phyloP scores from a whole-genome alignment of 2,888 invertebrate species.

The Cerceris rybyensis region DNA sequence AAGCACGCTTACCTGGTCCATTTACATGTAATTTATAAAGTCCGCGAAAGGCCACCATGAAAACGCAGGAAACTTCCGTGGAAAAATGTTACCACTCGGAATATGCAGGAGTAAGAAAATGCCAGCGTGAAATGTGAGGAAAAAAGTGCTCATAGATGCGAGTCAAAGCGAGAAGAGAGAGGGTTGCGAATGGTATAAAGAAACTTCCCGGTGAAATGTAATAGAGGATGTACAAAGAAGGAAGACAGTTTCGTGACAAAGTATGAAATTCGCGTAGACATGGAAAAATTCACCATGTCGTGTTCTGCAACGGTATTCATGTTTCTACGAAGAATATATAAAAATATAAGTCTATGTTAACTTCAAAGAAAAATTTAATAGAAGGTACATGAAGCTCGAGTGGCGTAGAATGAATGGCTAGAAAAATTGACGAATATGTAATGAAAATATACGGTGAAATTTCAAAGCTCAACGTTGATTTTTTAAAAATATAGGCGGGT shows the following conservation, averaged over 20 bases:
- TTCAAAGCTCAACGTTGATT: too few species aligned
- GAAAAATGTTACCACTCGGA: constrained; percentile 15
- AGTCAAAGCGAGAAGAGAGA: not conserved
- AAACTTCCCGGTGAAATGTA: constrained; percentile 29
- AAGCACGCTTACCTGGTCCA: constrained; percentile 9
- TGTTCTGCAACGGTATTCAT: too few species aligned
- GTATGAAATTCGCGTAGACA: constrained; percentile 7
- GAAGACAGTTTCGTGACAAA: constrained; percentile 10
- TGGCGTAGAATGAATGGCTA: too few species aligned
- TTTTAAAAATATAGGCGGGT: too few species aligned
- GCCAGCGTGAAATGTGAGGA: not conserved
- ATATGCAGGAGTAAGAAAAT: not conserved
- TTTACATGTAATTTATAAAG: constrained; percentile 37
- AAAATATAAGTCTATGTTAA: not conserved
- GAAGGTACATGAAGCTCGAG: not conserved
- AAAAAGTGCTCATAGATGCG: constrained; percentile 14
- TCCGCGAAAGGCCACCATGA: constrained; percentile 19
- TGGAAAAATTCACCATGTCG: not conserved
- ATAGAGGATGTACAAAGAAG: constrained; percentile 14
- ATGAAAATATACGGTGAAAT: too few species aligned
- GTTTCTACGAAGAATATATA: not conserved
- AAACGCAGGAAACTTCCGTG: constrained; percentile 21
- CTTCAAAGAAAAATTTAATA: constrained; percentile 1
- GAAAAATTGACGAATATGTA: too few species aligned
- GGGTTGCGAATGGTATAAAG: not conserved